These are phyloP conservation scores for Diabrotica balteata DNA, from an alignment of 2,888 invertebrate species.

Conservation along the genomic window DNA sequence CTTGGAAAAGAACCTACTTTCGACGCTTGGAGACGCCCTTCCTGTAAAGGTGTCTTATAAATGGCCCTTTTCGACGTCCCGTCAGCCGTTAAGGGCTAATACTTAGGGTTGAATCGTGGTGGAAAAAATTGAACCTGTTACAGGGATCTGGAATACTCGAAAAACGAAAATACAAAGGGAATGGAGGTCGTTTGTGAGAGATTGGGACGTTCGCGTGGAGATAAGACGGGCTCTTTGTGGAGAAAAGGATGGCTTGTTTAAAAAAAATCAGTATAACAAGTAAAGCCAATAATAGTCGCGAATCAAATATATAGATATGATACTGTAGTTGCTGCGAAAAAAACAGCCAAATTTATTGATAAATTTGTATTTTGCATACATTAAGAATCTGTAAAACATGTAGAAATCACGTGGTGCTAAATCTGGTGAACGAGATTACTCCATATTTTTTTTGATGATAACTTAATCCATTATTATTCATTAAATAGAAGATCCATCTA, in stretches of 20 bases:
- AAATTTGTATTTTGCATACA: too few relatives aligned
- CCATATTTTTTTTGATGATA: too few relatives aligned
- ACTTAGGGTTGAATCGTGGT: conserved; percentile 7
- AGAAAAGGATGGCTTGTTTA: neutral
- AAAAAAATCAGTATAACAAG: neutral
- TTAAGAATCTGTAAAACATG: too few relatives aligned
- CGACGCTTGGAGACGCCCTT: conserved; percentile 9
- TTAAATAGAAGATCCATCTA: too few relatives aligned
- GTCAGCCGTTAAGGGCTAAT: conserved; percentile 18
- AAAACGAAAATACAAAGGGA: conserved; percentile 3
- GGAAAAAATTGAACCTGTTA: conserved; percentile 24
- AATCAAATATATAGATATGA: too few relatives aligned
- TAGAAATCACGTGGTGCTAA: too few relatives aligned
- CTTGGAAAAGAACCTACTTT: conserved; percentile 11
- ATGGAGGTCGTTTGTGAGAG: conserved; percentile 1
- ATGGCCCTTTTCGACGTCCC: conserved; percentile 22
- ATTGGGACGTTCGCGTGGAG: conserved; percentile 1
- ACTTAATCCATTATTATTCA: too few relatives aligned
- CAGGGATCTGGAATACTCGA: conserved; percentile 3
- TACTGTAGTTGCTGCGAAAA: too few relatives aligned
- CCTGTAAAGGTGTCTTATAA: conserved; percentile 21
- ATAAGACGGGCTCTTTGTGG: neutral
- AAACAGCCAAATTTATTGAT: too few relatives aligned
- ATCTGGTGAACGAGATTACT: too few relatives aligned
- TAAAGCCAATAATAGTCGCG: too few relatives aligned